A percentile compares a stretch with the other conserved stretches of the same genome.
Evolutionary conservation across 2,113 vertebrate species (phyloP).

Genomic region (Beaufortia kweichowensis): DNA sequence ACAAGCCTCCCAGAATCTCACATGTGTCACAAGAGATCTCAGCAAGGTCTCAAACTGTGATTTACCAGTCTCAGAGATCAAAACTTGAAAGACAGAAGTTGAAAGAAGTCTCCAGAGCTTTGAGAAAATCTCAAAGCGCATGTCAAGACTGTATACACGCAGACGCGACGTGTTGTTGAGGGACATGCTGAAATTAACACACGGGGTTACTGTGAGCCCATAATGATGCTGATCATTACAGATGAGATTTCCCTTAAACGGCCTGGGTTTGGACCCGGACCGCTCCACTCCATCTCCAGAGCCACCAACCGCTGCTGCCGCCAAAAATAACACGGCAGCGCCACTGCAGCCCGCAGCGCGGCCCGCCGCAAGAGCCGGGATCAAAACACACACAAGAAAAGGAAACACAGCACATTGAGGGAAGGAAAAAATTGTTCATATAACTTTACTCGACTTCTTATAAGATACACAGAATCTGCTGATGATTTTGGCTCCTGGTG

Average conservation of each 20-base stretch:
- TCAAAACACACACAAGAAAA: slow-evolving; percentile 85
- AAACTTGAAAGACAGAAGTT: too few relatives aligned
- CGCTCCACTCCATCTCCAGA: slow-evolving; percentile 68
- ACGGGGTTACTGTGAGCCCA: slow-evolving; percentile 55
- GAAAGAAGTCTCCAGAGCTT: too few relatives aligned
- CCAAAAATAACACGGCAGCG: slow-evolving; percentile 83
- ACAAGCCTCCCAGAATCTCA: neutral
- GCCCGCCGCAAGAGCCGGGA: slow-evolving; percentile 74
- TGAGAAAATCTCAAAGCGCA: neutral
- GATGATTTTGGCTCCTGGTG: slow-evolving; percentile 73
- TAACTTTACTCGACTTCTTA: slow-evolving; percentile 66
- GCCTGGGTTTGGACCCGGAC: slow-evolving; percentile 73
- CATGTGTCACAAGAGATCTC: neutral
- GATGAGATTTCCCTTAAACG: slow-evolving; percentile 78
- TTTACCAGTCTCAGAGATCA: too few relatives aligned
- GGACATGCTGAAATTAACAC: slow-evolving; percentile 47
- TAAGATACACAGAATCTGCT: slow-evolving; percentile 71
- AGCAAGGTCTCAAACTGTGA: neutral
- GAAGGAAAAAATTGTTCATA: slow-evolving; percentile 72
- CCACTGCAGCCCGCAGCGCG: slow-evolving; percentile 77
- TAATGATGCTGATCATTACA: slow-evolving; percentile 73
- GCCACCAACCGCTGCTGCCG: slow-evolving; percentile 80
- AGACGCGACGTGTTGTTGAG: neutral
- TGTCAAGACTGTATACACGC: neutral
- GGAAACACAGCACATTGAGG: slow-evolving; percentile 80